Evolutionary conservation across 2,797 vertebrate species (phyloP), one percentile per base, ranked within the genome.

Genomic region (Bradypus variegatus): DNA sequence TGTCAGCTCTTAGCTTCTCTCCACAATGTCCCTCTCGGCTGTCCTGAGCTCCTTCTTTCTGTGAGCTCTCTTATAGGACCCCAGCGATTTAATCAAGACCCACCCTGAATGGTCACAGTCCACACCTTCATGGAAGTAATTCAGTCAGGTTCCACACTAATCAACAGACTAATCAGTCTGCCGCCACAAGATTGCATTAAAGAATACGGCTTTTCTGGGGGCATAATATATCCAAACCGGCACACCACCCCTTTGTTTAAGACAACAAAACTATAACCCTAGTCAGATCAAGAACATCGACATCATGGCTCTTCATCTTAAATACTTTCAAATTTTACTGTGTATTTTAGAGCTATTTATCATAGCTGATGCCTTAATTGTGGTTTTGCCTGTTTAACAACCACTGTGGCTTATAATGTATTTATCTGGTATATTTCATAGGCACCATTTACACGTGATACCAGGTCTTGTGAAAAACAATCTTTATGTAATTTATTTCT

Each of bases 401-500:
- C 50, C 38, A 58, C 33, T 29, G 18, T 36, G 4, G 33, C 64
- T 91, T 76, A 72, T 73, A 69, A 27, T 72, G 27, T 45, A 91
- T 88, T 92, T 87, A 88, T 45, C 72, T 91, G 38, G 75, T 60
- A 12, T 38, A 65, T 82, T 86, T 90, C 58, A 62, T 53, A 79
- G 5, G 75, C 29, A 60, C 19, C 48, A 11, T 53, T 87, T 73
- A 79, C n/a, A 86, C 36, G 23, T 73, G 70, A 87, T 70, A 67
- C 70, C 38, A 89, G 80, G 75, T 73, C 60, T 91, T 83, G 80
- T 60, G 23, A 12, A 73, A 79, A 90, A 58, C 50, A 62, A 78
- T 75, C 60, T 31, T 80, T 53, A 62, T 5, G 29, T 79, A 53
- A 90, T 89, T 91, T 82, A 62, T 90, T 94, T 95, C 76, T 91